Base-by-base conservation (phyloP, 2,888 invertebrate species). In the Melanophora roralis region DNA sequence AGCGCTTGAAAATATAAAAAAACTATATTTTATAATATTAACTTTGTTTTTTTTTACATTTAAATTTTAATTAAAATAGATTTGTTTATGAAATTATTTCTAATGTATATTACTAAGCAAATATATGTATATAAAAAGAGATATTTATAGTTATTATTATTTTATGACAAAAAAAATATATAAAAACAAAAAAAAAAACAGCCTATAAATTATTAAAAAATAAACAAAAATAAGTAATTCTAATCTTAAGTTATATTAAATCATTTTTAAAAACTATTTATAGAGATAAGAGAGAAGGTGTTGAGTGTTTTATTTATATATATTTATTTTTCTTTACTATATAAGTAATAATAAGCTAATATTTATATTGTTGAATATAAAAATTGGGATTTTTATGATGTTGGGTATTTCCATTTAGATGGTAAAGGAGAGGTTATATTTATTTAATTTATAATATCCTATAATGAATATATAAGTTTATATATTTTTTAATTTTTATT, bases 141-240 rank as follows among this genome's bases (percentile, higher is more conserved):
- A 49, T 69, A 69, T 64, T 69, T 76, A 55, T 6, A 6, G 27
- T 3, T 27, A 27, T 27, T 27, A 3, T 6, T 64, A 57, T 71
- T 64, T 14, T 36, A 2, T 55, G 19, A 38, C 40, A 65, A 64
- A 69, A 71, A 49, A 65, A 53, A 11, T 32, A 45, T 57, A 65
- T 69, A 69, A 27, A 27, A 27, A 69, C 57, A 71, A 76, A 77
- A 49, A 77, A 77, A 71, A 76, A 77, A 77, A 77, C 76, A 77
- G 69, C 76, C 69, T 77, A 77, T 65, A 77, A 77, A 77, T 65
- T 77, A 77, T 59, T 71, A 77, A 69, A 77, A 76, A 47, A 69
- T 71, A 77, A 69, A 77, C 69, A 47, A 69, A 71, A 65, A 36
- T 62, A 68, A 47, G 34, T 60, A 45, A 62, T 36, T 67, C 60